A percentile compares a stretch with the other conserved stretches of the same genome.
Conservation (phyloP, 2,113 vertebrate genomes). For the Panthera uncia region DNA sequence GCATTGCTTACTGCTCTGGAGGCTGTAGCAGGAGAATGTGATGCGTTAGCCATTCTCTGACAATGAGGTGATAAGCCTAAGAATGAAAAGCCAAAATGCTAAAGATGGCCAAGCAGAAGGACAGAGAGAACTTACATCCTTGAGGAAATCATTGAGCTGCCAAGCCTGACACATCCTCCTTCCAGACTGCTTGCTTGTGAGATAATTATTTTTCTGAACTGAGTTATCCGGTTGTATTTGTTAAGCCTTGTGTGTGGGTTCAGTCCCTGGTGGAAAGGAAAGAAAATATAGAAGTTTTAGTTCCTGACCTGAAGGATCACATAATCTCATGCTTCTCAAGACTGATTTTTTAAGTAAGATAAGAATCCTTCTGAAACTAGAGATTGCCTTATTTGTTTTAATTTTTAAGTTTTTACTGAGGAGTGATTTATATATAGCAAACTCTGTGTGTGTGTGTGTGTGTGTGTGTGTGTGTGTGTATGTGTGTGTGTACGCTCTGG, state of each 20-base stretch:
- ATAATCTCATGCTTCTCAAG: neutral
- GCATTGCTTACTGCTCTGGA: neutral
- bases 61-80: conserved; percentile 35
- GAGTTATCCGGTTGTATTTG: neutral
- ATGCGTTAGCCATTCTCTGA: neutral
- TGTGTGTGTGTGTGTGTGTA: neutral
- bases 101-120: neutral
- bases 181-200: neutral
- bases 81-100: neutral
- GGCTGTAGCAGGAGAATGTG: neutral
- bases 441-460: neutral
- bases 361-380: neutral
- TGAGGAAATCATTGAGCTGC: neutral
- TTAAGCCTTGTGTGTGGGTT: neutral
- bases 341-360: neutral
- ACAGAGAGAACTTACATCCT: neutral
- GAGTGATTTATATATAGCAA: neutral
- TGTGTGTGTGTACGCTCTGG: neutral
- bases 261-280: neutral
- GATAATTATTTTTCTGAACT: conserved; percentile 3
- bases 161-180: neutral
- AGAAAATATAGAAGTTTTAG: neutral
- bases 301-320: neutral
- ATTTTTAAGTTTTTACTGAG: neutral
- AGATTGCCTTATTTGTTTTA: neutral